Conservation (phyloP, 2,113 vertebrate species). For the Entelurus aequoreus region DNA sequence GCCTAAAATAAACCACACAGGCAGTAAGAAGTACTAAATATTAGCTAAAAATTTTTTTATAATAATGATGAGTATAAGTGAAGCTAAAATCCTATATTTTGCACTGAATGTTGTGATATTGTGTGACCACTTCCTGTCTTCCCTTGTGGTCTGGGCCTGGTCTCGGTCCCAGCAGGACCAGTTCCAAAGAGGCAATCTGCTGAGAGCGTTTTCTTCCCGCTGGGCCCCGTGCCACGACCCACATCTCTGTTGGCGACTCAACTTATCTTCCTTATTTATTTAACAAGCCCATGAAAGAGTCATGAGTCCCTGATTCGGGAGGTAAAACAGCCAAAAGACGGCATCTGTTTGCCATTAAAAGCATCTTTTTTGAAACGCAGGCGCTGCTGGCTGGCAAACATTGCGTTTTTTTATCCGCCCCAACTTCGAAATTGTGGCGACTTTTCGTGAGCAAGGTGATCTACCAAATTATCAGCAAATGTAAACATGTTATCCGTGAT, state of each 20-base stretch:
- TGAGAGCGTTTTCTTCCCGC: constrained; percentile 30
- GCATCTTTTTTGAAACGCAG: constrained; percentile 30
- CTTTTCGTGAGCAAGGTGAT: not conserved
- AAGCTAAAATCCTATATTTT: too few species aligned
- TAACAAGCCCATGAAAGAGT: constrained; percentile 61
- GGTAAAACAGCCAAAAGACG: constrained; percentile 45
- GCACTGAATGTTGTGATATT: too few species aligned
- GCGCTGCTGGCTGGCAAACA: constrained; percentile 13
- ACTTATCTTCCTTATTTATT: constrained; percentile 58
- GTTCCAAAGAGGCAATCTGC: constrained; percentile 46
- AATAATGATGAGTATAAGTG: too few species aligned
- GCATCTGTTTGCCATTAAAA: constrained; percentile 54
- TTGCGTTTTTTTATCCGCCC: too few species aligned
- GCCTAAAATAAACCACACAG: too few species aligned
- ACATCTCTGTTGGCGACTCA: constrained; percentile 44
- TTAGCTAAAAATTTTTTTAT: too few species aligned
- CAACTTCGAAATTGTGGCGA: too few species aligned
- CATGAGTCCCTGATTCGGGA: constrained; percentile 45
- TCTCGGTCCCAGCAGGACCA: constrained; percentile 5
- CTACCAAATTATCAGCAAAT: not conserved
- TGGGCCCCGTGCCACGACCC: constrained; percentile 40
- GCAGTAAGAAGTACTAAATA: too few species aligned
- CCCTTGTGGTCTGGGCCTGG: constrained; percentile 18
- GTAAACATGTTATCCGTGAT: not conserved
- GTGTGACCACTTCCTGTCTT: constrained; percentile 18